A percentile compares a stretch with the other conserved stretches of the same genome.
Evolutionary conservation across 2,113 vertebrate genomes (phyloP).

Genomic region (Synodontis membranacea): DNA sequence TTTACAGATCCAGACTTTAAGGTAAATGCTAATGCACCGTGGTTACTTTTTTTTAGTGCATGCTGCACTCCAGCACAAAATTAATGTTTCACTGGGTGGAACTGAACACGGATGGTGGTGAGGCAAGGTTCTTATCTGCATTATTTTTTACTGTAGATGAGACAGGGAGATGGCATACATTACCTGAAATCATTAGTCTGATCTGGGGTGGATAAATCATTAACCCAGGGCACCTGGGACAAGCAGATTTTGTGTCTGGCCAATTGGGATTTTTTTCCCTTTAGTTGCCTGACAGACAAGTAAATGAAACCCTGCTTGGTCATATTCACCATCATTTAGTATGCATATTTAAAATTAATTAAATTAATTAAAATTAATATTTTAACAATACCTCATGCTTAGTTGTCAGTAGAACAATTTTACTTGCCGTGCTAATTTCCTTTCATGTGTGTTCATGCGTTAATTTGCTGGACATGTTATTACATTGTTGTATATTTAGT

Average conservation of each 20-base stretch:
- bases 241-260: background rate
- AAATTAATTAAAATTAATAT: background rate
- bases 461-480: background rate
- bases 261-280: background rate
- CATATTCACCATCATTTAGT: background rate
- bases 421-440: background rate
- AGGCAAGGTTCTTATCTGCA: background rate
- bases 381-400: background rate
- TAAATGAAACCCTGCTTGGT: background rate
- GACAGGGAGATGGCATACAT: background rate
- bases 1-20: slow-evolving; percentile 94
- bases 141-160: background rate
- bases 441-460: background rate
- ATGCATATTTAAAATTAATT: background rate
- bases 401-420: background rate
- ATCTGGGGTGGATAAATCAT: background rate
- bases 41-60: background rate
- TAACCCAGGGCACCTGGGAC: background rate
- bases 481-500: background rate
- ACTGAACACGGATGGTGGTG: background rate
- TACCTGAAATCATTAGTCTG: background rate
- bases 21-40: slow-evolving; percentile 68
- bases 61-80: background rate
- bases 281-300: too few species aligned
- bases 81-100: background rate